Percentiles rank a stretch among this genome's conserved stretches.
phyloP scores from a whole-genome alignment of 2,888 invertebrate genomes.

The Lithophane semibrunnea region DNA sequence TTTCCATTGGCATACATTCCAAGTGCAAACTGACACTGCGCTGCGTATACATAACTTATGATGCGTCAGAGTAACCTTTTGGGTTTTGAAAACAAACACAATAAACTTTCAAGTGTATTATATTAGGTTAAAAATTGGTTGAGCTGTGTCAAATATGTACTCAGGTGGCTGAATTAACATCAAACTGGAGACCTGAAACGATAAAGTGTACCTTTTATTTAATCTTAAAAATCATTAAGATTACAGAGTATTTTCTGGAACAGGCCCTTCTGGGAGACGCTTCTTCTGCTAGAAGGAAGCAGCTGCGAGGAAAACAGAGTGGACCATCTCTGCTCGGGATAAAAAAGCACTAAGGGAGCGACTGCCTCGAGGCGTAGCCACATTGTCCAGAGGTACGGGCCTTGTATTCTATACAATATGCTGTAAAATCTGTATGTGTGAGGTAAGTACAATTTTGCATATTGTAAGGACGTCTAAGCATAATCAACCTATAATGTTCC shows the following conservation, averaged over 20 bases:
- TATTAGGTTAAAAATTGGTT: conserved; percentile 12
- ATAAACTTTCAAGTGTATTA: background rate
- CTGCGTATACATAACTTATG: background rate
- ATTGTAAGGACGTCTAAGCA: too few relatives aligned
- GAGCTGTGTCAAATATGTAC: background rate
- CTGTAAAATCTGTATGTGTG: too few relatives aligned
- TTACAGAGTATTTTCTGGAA: background rate
- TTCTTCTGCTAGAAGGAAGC: too few relatives aligned
- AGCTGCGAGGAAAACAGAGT: background rate
- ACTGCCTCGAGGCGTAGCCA: background rate
- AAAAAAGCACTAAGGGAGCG: too few relatives aligned
- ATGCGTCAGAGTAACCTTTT: background rate
- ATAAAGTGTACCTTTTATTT: background rate
- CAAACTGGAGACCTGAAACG: background rate
- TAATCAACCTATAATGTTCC: too few relatives aligned
- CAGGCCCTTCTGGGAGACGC: too few relatives aligned
- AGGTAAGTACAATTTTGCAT: too few relatives aligned
- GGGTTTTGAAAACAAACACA: background rate
- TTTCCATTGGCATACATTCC: background rate
- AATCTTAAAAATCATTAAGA: background rate
- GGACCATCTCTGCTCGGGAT: background rate
- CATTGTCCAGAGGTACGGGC: background rate
- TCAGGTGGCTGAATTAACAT: background rate
- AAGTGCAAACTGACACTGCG: background rate
- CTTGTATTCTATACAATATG: background rate